Evolutionary conservation across 1,140 invertebrate species (phyloP).

Genomic region (Oppia nitens): DNA sequence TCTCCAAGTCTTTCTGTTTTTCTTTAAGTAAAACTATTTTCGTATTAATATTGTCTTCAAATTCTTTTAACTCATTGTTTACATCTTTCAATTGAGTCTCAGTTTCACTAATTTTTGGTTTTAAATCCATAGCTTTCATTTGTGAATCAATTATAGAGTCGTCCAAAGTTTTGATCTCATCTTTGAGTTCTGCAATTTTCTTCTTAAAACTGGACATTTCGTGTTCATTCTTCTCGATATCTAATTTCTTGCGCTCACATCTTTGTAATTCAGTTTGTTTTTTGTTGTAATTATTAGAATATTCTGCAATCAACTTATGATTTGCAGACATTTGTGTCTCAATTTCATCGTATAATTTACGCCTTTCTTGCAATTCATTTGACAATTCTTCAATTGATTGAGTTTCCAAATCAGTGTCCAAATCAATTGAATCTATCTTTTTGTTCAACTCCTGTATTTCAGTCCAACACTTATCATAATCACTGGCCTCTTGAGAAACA

Average conservation of each 20-base stretch:
- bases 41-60: not conserved
- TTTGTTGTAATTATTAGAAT: not conserved
- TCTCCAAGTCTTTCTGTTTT: not conserved
- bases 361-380: not conserved
- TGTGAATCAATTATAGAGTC: not conserved
- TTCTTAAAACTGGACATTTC: not conserved
- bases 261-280: not conserved
- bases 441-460: not conserved
- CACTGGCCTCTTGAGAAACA: not conserved
- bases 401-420: not conserved
- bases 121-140: not conserved
- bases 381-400: not conserved
- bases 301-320: not conserved
- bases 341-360: not conserved
- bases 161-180: not conserved
- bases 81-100: not conserved
- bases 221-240: not conserved
- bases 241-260: not conserved
- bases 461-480: not conserved
- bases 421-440: not conserved
- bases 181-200: not conserved
- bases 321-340: not conserved
- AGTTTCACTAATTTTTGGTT: conserved; percentile 6
- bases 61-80: not conserved
- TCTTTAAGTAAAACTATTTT: not conserved